Evolutionary conservation across 2,113 vertebrate species (phyloP).

Genomic region (Sylvicapra grimmia): DNA sequence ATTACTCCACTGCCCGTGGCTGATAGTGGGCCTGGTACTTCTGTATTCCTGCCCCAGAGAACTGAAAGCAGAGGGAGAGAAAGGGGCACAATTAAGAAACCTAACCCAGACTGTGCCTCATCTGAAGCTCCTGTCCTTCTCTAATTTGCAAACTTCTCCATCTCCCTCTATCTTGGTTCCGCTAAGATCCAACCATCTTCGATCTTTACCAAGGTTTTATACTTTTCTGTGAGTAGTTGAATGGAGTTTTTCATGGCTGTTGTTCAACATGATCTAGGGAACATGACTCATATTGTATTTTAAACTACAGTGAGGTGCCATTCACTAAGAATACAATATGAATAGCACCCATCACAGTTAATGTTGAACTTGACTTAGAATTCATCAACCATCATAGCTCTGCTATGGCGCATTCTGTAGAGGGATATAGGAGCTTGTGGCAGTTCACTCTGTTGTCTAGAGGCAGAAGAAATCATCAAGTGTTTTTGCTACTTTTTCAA

Average conservation of each 20-base stretch:
- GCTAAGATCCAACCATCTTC: not conserved
- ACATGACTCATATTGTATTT: not conserved
- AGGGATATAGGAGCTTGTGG: not conserved
- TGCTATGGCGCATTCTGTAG: not conserved
- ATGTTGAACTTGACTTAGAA: not conserved
- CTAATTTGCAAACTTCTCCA: not conserved
- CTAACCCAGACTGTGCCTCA: not conserved
- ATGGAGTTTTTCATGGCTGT: not conserved
- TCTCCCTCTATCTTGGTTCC: not conserved
- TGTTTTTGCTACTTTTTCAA: not conserved
- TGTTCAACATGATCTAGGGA: not conserved
- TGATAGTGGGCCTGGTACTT: not conserved
- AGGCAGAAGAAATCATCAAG: not conserved
- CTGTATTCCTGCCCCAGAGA: not conserved
- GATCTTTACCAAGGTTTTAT: not conserved
- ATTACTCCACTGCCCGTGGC: not conserved
- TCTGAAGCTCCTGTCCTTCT: not conserved
- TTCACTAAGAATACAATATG: not conserved
- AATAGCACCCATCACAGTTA: not conserved
- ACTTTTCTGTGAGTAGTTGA: not conserved
- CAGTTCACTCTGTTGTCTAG: not conserved
- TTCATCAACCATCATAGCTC: not conserved
- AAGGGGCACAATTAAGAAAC: not conserved
- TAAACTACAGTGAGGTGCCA: not conserved
- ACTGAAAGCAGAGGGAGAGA: not conserved